phyloP scores from a whole-genome alignment of 2,113 vertebrate species.

The Dasyornis broadbenti region DNA sequence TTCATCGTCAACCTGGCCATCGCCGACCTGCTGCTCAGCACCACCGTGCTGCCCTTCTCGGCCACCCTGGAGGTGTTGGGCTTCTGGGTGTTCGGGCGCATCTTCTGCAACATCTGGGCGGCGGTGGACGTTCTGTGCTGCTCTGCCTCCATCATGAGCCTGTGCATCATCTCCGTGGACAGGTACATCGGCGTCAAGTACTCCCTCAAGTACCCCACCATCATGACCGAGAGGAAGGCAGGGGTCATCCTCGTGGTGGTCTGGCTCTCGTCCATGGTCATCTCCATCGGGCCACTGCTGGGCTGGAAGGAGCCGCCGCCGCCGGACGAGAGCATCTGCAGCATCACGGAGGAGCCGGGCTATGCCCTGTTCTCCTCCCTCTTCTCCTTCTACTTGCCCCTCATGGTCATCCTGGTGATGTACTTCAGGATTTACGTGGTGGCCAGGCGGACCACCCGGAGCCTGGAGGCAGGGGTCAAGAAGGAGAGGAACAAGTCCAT shows the following conservation, averaged over 20 bases:
- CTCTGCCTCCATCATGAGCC: constrained; percentile 97
- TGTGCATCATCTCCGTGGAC: constrained; percentile 96
- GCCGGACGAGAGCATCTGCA: constrained; percentile 85
- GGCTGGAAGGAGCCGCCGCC: constrained; percentile 97
- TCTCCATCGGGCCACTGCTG: constrained; percentile 93
- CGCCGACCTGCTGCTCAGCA: constrained; percentile 90
- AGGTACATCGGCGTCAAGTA: constrained; percentile 94
- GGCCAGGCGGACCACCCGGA: constrained; percentile 90
- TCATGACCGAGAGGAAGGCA: constrained; percentile 93
- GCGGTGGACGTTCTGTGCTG: constrained; percentile 98
- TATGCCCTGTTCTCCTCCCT: constrained; percentile 97
- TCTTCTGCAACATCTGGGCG: constrained; percentile 98
- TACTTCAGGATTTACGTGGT: constrained; percentile 96
- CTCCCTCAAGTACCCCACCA: constrained; percentile 94
- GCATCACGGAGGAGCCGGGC: constrained; percentile 92
- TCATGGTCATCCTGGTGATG: constrained; percentile 93
- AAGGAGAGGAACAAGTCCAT: constrained; percentile 88
- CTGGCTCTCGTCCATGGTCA: constrained; percentile 90
- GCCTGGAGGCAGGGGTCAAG: constrained; percentile 94
- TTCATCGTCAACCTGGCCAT: constrained; percentile 97
- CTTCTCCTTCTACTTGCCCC: constrained; percentile 96
- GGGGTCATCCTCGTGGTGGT: constrained; percentile 86
- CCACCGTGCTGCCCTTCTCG: constrained; percentile 92
- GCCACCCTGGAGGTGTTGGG: constrained; percentile 93
- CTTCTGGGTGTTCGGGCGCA: constrained; percentile 93